Evolutionary conservation across 2,797 vertebrate genomes (phyloP).

Genomic region (Bradypodion ventrale): DNA sequence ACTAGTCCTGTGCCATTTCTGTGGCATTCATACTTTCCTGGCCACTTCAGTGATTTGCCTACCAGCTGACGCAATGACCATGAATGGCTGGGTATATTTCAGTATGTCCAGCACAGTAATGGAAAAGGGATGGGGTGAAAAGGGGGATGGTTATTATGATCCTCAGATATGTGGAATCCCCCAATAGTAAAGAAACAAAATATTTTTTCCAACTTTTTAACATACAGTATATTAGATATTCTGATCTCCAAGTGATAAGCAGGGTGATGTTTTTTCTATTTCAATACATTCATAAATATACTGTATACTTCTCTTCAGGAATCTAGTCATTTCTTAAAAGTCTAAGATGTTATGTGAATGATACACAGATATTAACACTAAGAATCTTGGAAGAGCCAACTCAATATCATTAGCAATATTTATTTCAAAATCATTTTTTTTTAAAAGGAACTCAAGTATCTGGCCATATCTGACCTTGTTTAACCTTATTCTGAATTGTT

Average conservation of each 20-base stretch:
- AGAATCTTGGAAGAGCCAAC: too few relatives aligned
- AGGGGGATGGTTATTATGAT: neutral
- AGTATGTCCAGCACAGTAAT: neutral
- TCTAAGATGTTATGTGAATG: too few relatives aligned
- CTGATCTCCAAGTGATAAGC: neutral
- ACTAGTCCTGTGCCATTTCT: too few relatives aligned
- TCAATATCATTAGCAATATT: too few relatives aligned
- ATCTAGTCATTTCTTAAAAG: neutral
- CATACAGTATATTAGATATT: neutral
- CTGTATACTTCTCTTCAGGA: neutral
- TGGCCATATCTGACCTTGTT: too few relatives aligned
- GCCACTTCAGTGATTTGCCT: neutral
- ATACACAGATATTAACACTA: too few relatives aligned
- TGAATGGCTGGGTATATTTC: neutral
- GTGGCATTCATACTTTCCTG: neutral
- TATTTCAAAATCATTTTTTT: too few relatives aligned
- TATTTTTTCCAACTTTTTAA: neutral
- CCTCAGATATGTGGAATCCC: neutral
- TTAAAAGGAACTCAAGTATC: too few relatives aligned
- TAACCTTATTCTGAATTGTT: too few relatives aligned
- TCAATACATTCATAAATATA: neutral
- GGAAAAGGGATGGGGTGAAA: too few relatives aligned
- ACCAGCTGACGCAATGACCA: neutral
- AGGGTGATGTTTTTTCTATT: neutral
- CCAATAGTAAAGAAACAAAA: neutral